phyloP scores from a whole-genome alignment of 2,888 invertebrate genomes.

The Callyntrura sp. region DNA sequence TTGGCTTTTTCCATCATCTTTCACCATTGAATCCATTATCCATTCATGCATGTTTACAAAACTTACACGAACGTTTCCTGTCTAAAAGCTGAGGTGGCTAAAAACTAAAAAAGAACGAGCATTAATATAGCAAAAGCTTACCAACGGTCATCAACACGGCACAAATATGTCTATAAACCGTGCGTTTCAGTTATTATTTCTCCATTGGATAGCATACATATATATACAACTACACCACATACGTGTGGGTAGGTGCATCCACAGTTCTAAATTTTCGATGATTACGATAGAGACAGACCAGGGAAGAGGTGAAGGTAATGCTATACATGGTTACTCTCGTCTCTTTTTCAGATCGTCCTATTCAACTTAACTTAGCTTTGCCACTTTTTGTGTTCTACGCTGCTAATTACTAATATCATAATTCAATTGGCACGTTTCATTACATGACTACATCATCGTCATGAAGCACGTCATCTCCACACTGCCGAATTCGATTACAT shows the following conservation, averaged over 20 bases:
- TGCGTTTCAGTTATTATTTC: too few species aligned
- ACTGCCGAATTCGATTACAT: conserved; percentile 9
- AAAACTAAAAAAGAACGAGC: too few species aligned
- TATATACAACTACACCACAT: too few species aligned
- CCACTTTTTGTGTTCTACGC: conserved; percentile 15
- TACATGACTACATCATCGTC: conserved; percentile 22
- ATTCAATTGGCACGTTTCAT: conserved; percentile 48
- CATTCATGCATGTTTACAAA: too few species aligned
- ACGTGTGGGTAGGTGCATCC: too few species aligned
- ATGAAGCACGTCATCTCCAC: neutral
- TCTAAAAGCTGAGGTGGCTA: too few species aligned
- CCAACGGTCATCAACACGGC: too few species aligned
- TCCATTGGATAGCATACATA: too few species aligned
- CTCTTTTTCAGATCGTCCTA: neutral
- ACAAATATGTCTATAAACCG: too few species aligned
- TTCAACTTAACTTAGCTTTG: neutral
- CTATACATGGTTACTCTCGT: neutral
- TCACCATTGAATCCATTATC: neutral
- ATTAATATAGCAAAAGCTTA: too few species aligned
- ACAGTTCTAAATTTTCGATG: conserved; percentile 25
- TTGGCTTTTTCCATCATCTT: conserved; percentile 8
- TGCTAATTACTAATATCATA: conserved; percentile 59
- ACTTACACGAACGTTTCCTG: too few species aligned
- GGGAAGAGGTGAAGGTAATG: conserved; percentile 10
- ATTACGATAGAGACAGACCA: neutral